Evolutionary conservation across 2,113 vertebrate genomes (phyloP), one percentile per base, ranked within the genome.

Genomic region (Ptilorrhoa leucosticta): DNA sequence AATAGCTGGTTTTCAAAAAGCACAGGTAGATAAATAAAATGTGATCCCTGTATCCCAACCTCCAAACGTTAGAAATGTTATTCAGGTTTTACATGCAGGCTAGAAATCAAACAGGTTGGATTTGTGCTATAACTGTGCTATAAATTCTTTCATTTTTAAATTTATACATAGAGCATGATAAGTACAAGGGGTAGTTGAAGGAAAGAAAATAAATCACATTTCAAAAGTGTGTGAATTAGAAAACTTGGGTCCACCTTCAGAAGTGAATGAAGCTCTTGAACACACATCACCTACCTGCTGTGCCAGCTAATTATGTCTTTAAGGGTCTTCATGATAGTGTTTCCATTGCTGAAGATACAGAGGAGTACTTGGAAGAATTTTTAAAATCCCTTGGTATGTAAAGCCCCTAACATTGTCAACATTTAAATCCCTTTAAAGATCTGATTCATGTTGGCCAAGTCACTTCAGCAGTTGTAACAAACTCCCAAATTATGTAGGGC

Each of bases 41-140:
- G 56, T 85, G 47, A 75, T 84, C 58, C 75, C 51, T 64, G 23
- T 88, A 45, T 90, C 39, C 66, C 73, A 77, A 22, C 10, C 42
- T 60, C 82, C 91, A 84, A 79, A 76, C 5, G 13, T 83, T 95
- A 89, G 57, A 95, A 45, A 69, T 35, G 66, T 75, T 86, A 91
- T 90, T 91, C 66, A 63, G 64, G 23, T 92, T 92, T 95, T 92
- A 89, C 33, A 84, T 12, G 13, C 54, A 51, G 71, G 50, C 35
- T 91, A 69, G 73, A 96, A 95, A 94, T 93, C 76, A 87, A 97
- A 93, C 57, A 96, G 94, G 76, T 37, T 95, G 87, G 51, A 83
- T 66, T 89, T 45, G 30, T 61, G 23, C 39, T 96, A 15, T 83
- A 66, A 86, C 50, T 77, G 15, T 92, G 28, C 81, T 51, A 83